These are phyloP conservation scores for Lepus townsendii DNA, from an alignment of 2,797 vertebrate genomes.

Conservation along the genomic window DNA sequence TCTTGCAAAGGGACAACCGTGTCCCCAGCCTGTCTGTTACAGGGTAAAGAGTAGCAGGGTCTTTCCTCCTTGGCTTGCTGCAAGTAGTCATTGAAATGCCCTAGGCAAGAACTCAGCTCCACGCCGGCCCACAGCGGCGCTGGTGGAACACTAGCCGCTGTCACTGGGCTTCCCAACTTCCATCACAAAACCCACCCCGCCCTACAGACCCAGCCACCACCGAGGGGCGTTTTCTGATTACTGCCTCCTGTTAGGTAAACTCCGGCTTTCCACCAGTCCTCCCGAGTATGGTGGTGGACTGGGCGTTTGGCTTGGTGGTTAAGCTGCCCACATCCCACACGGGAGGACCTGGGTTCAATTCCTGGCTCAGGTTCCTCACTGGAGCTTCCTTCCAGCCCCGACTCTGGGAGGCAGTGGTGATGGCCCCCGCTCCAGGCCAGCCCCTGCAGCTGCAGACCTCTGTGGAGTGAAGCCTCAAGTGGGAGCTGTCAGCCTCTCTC, in stretches of 20 bases:
- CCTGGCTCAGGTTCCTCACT: no score
- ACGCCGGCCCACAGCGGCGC: not conserved
- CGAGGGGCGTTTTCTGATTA: not conserved
- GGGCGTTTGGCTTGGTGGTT: no score
- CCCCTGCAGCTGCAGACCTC: no score
- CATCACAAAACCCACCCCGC: constrained; percentile 26
- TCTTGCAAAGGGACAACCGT: no score
- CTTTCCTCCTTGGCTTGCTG: not conserved
- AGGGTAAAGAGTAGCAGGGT: not conserved
- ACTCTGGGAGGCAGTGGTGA: no score
- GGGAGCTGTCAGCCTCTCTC: no score
- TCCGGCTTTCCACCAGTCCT: not conserved
- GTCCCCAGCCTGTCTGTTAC: not conserved
- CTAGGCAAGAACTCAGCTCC: not conserved
- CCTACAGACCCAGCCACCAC: not conserved
- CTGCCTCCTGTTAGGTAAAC: not conserved
- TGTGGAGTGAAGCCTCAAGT: no score
- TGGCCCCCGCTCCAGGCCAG: no score
- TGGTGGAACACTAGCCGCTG: not conserved
- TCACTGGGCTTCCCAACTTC: not conserved
- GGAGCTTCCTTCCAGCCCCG: no score
- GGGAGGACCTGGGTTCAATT: no score
- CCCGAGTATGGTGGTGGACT: not conserved
- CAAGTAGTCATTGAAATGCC: not conserved
- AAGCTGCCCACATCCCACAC: no score